Percentiles rank a stretch among this genome's conserved stretches.
Conservation (phyloP, 1,140 invertebrate species). For the Tetragonula clypearis region DNA sequence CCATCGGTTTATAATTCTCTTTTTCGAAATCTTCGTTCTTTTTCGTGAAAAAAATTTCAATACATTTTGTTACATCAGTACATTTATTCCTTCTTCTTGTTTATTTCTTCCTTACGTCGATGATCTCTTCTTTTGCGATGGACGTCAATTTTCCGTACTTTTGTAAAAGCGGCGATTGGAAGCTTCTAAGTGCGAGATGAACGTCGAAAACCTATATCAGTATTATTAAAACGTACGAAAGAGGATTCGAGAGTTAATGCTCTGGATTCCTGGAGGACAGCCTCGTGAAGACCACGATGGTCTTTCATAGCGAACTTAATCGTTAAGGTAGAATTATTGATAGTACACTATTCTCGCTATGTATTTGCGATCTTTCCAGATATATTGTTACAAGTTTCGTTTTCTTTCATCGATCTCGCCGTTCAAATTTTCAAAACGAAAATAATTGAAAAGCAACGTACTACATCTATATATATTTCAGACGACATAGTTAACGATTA, state of each 20-base stretch:
- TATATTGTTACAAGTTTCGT: neutral
- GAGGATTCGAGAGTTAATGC: slow-evolving; percentile 39
- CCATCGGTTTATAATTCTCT: neutral
- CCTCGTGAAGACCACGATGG: slow-evolving; percentile 47
- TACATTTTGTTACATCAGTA: neutral
- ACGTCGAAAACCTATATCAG: slow-evolving; percentile 74
- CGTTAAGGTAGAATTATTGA: slow-evolving; percentile 55
- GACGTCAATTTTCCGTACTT: slow-evolving; percentile 16
- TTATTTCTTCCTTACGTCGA: neutral
- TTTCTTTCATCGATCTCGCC: neutral
- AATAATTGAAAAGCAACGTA: too few relatives aligned
- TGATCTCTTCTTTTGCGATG: neutral
- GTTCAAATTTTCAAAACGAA: neutral
- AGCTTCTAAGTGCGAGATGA: slow-evolving; percentile 14
- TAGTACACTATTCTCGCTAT: slow-evolving; percentile 36
- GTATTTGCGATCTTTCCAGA: neutral
- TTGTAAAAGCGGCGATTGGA: slow-evolving; percentile 23
- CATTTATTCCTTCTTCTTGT: neutral
- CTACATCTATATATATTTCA: neutral
- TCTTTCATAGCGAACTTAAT: slow-evolving; percentile 55
- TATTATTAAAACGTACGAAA: slow-evolving; percentile 68
- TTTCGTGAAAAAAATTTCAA: neutral
- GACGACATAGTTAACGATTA: neutral
- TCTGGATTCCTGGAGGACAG: slow-evolving; percentile 39
- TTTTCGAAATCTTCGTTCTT: neutral